phyloP scores from a whole-genome alignment of 2,113 vertebrate genomes.

The Myxocyprinus asiaticus region DNA sequence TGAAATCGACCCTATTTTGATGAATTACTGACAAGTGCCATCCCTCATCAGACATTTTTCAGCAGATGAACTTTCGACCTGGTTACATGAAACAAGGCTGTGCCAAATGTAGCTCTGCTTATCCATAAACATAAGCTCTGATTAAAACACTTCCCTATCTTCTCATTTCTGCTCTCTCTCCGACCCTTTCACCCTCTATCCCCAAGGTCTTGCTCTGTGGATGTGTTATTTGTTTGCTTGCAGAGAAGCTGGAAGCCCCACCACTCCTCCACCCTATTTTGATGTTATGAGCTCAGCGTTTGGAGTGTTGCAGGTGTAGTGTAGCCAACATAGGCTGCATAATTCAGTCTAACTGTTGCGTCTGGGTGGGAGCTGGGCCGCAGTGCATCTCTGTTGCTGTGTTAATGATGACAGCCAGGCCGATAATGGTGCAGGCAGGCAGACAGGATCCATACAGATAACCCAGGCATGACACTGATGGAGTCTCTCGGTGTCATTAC shows the following conservation, averaged over 20 bases:
- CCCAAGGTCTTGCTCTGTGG: constrained; percentile 33
- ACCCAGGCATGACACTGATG: constrained; percentile 68
- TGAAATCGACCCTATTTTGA: too few species aligned
- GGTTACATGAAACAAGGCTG: too few species aligned
- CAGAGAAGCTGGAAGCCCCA: constrained; percentile 57
- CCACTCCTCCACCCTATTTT: constrained; percentile 15
- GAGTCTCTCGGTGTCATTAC: constrained; percentile 70
- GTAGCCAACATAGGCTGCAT: constrained; percentile 61
- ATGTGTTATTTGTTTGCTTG: constrained; percentile 67
- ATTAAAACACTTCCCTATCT: not conserved
- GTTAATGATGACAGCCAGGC: constrained; percentile 71
- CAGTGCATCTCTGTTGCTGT: constrained; percentile 68
- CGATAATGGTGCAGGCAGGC: constrained; percentile 65
- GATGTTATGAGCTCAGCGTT: constrained; percentile 53
- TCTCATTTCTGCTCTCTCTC: not conserved
- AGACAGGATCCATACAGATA: constrained; percentile 71
- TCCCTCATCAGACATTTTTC: too few species aligned
- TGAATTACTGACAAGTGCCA: too few species aligned
- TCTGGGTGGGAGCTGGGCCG: constrained; percentile 67
- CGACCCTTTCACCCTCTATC: constrained; percentile 18
- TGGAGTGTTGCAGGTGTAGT: constrained; percentile 55
- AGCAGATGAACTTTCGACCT: too few species aligned
- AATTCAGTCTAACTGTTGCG: constrained; percentile 69
- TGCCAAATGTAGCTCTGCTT: not conserved
- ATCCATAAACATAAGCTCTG: constrained; percentile 21